Evolutionary conservation across 92 coral and sea anemone species (phyloP), one percentile per base, ranked within the genome.

Genomic region (Parazoanthus atlanticus): DNA sequence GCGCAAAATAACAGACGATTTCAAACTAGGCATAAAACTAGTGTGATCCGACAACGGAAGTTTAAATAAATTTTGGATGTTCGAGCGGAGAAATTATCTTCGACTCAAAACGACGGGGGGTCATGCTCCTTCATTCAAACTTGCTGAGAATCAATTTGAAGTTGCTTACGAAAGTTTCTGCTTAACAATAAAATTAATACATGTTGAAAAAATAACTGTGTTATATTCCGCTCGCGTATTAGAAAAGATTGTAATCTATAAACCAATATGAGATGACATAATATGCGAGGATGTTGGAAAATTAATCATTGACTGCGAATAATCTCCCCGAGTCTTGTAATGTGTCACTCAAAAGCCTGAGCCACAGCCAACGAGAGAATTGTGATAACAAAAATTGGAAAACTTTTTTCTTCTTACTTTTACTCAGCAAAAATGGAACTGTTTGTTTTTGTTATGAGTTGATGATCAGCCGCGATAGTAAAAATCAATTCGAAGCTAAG

Each of bases 111-210:
- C 56, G 28, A 69, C 66, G 87, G 78, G 87, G 87, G 87, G 52
- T 46, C 52, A 21, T 34, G 32, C n/a, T 46, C 43, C 70, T 84
- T 84, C 74, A 84, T 69, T 69, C 66, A 71, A 43, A 84, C 87
- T 84, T 43, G 87, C 78, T 84, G 87, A 38, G 87, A 84, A 84
- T 84, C 87, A 84, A 84, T 84, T 84, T 84, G 78, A 71, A 84
- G 87, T 84, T 43, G 43, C 64, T 65, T 69, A 40, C 49, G 72
- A 81, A 80, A 38, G 23, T 84, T 70, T 43, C 66, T 43, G 21
- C 87, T 70, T 29, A 58, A 84, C 56, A 84, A 67, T 84, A 71
- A 70, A 46, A 65, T 69, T 84, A 46, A 84, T 47, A 70, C 78
- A 70, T 36, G 61, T 40, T 70, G 30, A 64, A 71, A 84, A 84